Evolutionary conservation across 2,113 vertebrate species (phyloP), one percentile per base, ranked within the genome.

Genomic region (Lophura nycthemera): DNA sequence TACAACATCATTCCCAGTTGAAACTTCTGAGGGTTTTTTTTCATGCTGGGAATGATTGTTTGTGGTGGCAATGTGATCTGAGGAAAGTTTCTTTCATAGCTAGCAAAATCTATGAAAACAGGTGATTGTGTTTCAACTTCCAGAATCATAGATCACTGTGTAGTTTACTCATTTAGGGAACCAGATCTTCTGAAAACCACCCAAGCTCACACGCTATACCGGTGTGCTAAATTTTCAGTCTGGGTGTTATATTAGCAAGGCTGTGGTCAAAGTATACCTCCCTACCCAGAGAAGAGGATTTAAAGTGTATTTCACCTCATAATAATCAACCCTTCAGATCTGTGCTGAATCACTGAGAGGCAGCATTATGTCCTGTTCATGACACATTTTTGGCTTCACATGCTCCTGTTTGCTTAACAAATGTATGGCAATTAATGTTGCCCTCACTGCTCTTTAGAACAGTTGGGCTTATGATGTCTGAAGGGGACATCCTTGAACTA

Each of bases 81-180:
- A 90, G 63, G 57, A 83, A 91, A 83, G 83, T 78, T 65, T 90
- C 30, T 87, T 96, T 83, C 50, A 15, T 52, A 43, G 4, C 32
- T 77, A 67, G 47, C 34, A 59, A 83, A 92, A 88, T 80, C 56
- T 71, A n/a, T 63, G 56, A 43, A 56, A 91, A 65, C 0, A 6
- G 40, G 11, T 57, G 30, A 76, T 17, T 32, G 21, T 18, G 13
- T 66, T 93, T 81, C 77, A 52, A 45, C 32, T 86, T 84, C 57
- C 65, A 40, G 61, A 40, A 29, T 29, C 61, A 64, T 29, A 29
- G 25, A 38, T 75, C 43, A 19, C 36, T 66, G 11, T 3, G 70
- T 75, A 34, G 12, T 56, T 83, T 73, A 20, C 43, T 60, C 81
- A 16, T 83, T 73, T 85, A 42, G 34, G 32, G 38, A 80, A 59